phyloP scores from a whole-genome alignment of 30 jellyfish, hydroid and myxozoan species.

The Pseudorhiza aurosa region DNA sequence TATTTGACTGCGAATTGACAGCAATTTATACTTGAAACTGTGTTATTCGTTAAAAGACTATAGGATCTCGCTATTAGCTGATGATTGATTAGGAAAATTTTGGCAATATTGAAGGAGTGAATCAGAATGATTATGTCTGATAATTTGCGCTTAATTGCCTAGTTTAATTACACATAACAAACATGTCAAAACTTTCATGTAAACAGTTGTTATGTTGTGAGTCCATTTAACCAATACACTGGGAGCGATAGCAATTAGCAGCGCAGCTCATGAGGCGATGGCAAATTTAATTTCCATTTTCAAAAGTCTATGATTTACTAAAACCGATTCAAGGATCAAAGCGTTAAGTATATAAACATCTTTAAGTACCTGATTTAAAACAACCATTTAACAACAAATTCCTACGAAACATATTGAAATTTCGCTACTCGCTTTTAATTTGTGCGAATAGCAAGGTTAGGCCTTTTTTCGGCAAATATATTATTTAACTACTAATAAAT shows the following conservation, averaged over 20 bases:
- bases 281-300: constrained; percentile 23
- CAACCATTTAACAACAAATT: constrained; percentile 13
- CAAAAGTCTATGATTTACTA: constrained; percentile 46
- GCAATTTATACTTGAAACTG: not conserved
- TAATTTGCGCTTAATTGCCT: constrained; percentile 11
- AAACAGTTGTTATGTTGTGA: not conserved
- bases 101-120: constrained; percentile 5
- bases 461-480: not conserved
- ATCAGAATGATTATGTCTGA: not conserved
- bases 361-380: constrained; percentile 34
- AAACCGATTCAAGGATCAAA: constrained; percentile 10
- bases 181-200: not conserved
- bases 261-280: constrained; percentile 6
- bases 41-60: not conserved
- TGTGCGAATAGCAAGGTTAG: not conserved
- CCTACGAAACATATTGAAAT: not conserved
- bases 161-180: constrained; percentile 12
- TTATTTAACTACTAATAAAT: not conserved
- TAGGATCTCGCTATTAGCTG: not conserved
- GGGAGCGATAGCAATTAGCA: not conserved
- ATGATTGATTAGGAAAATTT: constrained; percentile 14
- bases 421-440: not conserved
- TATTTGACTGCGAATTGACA: not conserved
- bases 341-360: constrained; percentile 49
- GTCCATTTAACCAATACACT: not conserved